Conservation (phyloP, 37 sponge, comb jelly and placozoan species). For the Mnemiopsis leidyi region DNA sequence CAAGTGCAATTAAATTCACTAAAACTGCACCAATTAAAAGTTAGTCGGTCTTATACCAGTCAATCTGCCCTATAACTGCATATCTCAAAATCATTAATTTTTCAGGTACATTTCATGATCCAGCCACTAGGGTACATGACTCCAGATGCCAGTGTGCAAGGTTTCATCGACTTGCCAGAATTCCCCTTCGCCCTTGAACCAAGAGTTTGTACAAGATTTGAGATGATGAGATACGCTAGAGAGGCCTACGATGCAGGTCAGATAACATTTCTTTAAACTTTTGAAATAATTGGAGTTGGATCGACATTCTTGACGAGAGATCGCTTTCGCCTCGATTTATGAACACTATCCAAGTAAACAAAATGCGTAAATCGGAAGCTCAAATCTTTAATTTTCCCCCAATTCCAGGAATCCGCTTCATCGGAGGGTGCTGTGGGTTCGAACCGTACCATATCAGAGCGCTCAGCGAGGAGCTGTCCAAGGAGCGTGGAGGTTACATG, state of each 20-base stretch:
- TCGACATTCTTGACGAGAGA: too few relatives aligned
- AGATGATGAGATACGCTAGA: slow-evolving; percentile 64
- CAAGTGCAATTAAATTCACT: too few relatives aligned
- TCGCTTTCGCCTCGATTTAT: too few relatives aligned
- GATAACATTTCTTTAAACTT: neutral
- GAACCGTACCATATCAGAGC: slow-evolving; percentile 69
- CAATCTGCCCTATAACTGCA: too few relatives aligned
- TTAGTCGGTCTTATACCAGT: too few relatives aligned
- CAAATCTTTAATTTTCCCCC: too few relatives aligned
- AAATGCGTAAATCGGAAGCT: too few relatives aligned
- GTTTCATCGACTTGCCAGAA: slow-evolving; percentile 71
- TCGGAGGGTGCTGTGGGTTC: slow-evolving; percentile 71
- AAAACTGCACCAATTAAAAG: too few relatives aligned
- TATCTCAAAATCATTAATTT: too few relatives aligned
- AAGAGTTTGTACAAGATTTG: slow-evolving; percentile 64
- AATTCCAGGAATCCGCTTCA: slow-evolving; percentile 61
- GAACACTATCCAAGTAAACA: too few relatives aligned
- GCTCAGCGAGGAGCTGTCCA: slow-evolving; percentile 56
- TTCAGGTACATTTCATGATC: slow-evolving; percentile 63
- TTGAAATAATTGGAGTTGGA: too few relatives aligned
- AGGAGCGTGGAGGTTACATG: slow-evolving; percentile 11
- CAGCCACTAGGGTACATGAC: slow-evolving; percentile 68
- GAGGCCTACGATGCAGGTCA: slow-evolving; percentile 67
- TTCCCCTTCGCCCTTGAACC: slow-evolving; percentile 73
- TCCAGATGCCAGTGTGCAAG: slow-evolving; percentile 68